phyloP scores from a whole-genome alignment of 2,888 invertebrate species.

The Euspilapteryx auroguttella region DNA sequence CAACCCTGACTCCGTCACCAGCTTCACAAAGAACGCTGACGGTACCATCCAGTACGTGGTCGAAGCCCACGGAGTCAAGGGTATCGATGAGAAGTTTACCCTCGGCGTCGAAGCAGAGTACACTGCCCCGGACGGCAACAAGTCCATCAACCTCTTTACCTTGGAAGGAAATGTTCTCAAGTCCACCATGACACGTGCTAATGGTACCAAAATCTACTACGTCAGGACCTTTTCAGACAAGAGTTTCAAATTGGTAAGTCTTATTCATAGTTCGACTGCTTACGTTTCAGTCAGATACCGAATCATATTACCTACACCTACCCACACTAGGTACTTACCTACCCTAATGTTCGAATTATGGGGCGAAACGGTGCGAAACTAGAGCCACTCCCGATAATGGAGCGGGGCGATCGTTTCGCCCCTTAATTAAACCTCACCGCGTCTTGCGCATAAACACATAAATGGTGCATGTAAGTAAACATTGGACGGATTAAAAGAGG shows the following conservation, averaged over 20 bases:
- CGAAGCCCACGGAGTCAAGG: conserved; percentile 1
- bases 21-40: conserved; percentile 9
- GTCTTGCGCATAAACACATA: no score
- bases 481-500: no score
- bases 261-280: no score
- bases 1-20: conserved; percentile 4
- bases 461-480: no score
- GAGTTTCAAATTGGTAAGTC: conserved; percentile 9
- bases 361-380: no score
- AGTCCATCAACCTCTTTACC: conserved; percentile 5
- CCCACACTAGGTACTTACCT: no score
- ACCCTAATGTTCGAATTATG: no score
- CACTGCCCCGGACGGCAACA: conserved; percentile 7
- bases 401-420: no score
- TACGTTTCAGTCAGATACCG: no score
- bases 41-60: conserved; percentile 8
- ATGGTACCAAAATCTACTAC: conserved; percentile 6
- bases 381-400: no score
- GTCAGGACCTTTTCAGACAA: conserved; percentile 7
- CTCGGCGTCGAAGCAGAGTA: conserved; percentile 7
- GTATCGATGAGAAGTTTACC: conserved; percentile 7
- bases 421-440: no score
- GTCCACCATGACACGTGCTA: conserved; percentile 5
- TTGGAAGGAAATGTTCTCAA: conserved; percentile 8
- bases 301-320: no score